Evolutionary conservation across 1,140 invertebrate species (phyloP).

Genomic region (Streblospio benedicti): DNA sequence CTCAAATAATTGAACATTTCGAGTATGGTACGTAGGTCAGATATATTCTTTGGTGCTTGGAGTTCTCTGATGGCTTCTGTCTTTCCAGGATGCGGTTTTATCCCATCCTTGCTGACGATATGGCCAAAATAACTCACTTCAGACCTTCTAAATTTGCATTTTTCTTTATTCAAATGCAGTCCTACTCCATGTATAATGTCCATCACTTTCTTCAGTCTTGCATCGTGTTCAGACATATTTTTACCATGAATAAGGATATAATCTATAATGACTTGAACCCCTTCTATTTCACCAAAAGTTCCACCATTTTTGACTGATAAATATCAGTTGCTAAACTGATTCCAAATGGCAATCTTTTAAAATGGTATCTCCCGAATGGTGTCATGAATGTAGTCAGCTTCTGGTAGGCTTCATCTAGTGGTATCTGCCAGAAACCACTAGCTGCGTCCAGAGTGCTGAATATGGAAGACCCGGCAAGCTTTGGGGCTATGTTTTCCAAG

Average conservation of each 20-base stretch:
- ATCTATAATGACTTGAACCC: conserved; percentile 12
- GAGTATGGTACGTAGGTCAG: no score
- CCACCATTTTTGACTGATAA: conserved; percentile 15
- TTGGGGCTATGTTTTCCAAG: conserved; percentile 16
- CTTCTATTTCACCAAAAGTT: conserved; percentile 3
- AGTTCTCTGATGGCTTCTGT: neutral
- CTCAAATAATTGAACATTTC: no score
- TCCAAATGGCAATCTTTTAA: conserved; percentile 21
- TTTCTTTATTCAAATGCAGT: neutral
- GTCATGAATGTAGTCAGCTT: conserved; percentile 29
- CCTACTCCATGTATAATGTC: neutral
- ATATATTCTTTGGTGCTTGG: neutral
- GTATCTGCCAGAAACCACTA: neutral
- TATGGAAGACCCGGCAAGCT: conserved; percentile 6
- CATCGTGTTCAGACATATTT: neutral
- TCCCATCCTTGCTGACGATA: neutral
- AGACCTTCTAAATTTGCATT: neutral
- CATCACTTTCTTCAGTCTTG: conserved; percentile 2
- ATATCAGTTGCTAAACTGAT: conserved; percentile 17
- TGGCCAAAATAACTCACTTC: neutral
- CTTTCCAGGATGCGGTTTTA: neutral
- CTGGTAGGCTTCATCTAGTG: no score
- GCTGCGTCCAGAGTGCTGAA: conserved; percentile 1
- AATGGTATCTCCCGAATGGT: conserved; percentile 18
- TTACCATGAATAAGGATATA: conserved; percentile 9